Base-by-base conservation (phyloP, 2,797 vertebrate genomes). In the Otolemur crassicaudatus region DNA sequence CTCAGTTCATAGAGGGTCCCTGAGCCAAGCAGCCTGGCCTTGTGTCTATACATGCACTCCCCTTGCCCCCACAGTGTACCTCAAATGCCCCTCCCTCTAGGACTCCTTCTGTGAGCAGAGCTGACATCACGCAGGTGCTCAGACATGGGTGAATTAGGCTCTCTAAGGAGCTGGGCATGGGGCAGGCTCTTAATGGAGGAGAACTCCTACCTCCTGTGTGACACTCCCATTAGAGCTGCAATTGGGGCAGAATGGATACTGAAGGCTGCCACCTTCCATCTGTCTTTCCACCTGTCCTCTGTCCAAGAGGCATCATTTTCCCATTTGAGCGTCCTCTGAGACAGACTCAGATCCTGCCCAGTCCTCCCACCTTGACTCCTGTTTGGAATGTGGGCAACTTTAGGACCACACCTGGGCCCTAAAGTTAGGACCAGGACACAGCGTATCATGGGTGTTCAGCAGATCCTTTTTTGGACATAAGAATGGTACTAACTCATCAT, bases 21-120 rank as follows among this genome's bases (percentile, higher is more conserved):
- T 12, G 75, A 81, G n/a, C 20, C 3, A 17, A 27, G 16, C 69
- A 34, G 25, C 83, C 14, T 13, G 25, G 43, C 63, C 46, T 34
- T 7, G 63, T 0, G 0, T 56, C 12, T 43, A 3, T 85, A 60
- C n/a, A 7, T 22, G 37, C 2, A 20, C 19, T 10, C 43, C 34
- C n/a, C 29, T 16, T 11, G 1, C 23, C 22, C 49, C 25, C 43
- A 37, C 63, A 29, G 5, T 5, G n/a, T n/a, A 17, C 46, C 77
- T 72, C 25, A 46, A 46, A 46, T 7, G 23, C 60, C 14, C 34
- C n/a, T 56, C 31, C 60, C 61, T 19, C 40, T 19, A 37, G 87
- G 46, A 40, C 13, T 69, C 23, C 56, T 75, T 53, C 90, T 6
- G 13, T 11, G 61, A 40, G 46, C 63, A 76, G 37, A 77, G 87